These are phyloP conservation scores for Bombus superbus DNA, from an alignment of 1,140 invertebrate genomes.

Conservation along the genomic window DNA sequence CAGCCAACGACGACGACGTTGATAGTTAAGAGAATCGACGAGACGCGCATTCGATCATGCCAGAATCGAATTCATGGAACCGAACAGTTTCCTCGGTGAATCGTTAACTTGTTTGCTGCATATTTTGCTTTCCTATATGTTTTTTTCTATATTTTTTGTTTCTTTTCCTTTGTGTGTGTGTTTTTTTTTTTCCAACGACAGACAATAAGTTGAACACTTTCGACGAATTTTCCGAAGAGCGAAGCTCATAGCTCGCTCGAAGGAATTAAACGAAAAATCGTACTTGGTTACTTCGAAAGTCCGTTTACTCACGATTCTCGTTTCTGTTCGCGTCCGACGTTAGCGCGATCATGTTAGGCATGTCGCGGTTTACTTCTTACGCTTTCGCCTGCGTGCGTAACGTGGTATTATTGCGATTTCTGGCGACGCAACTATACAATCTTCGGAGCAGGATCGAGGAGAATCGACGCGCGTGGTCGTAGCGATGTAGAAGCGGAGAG, in stretches of 20 bases:
- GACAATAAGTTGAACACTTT: neutral
- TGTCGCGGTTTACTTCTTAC: neutral
- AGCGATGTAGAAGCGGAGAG: neutral
- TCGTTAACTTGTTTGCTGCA: neutral
- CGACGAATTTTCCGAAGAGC: neutral
- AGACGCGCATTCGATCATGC: neutral
- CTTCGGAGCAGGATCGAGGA: neutral
- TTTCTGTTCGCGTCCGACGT: slow-evolving; percentile 1
- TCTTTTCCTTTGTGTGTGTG: neutral
- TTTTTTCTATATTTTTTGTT: neutral
- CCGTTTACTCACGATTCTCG: neutral
- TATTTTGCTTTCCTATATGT: neutral
- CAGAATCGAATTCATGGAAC: neutral
- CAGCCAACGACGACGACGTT: neutral
- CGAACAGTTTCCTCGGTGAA: neutral
- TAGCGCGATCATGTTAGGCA: neutral
- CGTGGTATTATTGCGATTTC: neutral
- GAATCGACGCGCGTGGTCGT: neutral
- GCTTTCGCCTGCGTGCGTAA: neutral
- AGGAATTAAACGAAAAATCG: neutral
- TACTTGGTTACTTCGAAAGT: neutral
- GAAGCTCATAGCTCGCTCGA: neutral
- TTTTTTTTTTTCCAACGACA: neutral
- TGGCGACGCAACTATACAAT: slow-evolving; percentile 1
- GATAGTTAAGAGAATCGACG: neutral